Conservation (phyloP, 2,797 vertebrate genomes). For the Coluber constrictor region DNA sequence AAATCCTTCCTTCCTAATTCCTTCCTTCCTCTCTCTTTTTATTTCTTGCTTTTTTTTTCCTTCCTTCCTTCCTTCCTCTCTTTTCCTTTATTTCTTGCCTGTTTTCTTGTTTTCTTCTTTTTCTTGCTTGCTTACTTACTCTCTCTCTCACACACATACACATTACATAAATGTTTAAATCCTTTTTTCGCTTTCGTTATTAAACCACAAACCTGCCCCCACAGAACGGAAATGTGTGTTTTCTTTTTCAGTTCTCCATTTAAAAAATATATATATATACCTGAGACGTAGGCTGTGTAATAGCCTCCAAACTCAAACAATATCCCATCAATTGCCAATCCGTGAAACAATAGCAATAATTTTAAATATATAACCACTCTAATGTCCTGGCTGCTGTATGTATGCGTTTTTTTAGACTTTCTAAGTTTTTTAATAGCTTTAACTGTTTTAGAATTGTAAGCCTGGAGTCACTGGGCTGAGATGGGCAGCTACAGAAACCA, state of each 20-base stretch:
- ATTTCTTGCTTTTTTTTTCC: too few relatives aligned
- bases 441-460: neutral
- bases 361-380: neutral
- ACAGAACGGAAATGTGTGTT: neutral
- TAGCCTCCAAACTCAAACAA: neutral
- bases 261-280: too few relatives aligned
- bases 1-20: too few relatives aligned
- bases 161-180: neutral
- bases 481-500: neutral
- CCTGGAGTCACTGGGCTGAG: neutral
- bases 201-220: neutral
- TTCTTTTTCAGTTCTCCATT: neutral
- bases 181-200: neutral
- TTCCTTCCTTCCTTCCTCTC: fast-evolving
- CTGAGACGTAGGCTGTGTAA: neutral
- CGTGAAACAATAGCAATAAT: neutral
- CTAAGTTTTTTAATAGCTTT: neutral
- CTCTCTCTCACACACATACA: too few relatives aligned
- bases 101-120: too few relatives aligned
- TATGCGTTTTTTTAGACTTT: neutral
- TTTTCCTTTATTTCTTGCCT: too few relatives aligned
- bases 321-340: neutral
- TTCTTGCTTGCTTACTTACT: too few relatives aligned
- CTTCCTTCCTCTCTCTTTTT: too few relatives aligned
- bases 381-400: neutral